phyloP scores from a whole-genome alignment of 2,113 vertebrate genomes.

The Aldabrachelys gigantea region DNA sequence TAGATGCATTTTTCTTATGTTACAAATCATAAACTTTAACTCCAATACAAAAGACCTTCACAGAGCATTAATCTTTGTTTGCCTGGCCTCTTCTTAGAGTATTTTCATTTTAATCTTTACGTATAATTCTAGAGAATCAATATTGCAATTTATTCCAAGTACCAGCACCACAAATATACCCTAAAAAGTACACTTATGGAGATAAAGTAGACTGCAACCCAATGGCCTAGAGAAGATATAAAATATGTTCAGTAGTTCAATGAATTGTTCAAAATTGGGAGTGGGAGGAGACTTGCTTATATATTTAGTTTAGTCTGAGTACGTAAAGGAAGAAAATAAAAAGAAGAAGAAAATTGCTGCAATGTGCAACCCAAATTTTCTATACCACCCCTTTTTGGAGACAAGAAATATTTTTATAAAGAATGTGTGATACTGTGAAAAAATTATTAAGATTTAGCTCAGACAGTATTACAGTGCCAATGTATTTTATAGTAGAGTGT shows the following conservation, averaged over 20 bases:
- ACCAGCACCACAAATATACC: background rate
- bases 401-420: background rate
- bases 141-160: background rate
- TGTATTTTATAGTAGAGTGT: background rate
- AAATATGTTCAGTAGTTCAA: background rate
- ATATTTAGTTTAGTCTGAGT: background rate
- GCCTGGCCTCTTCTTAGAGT: background rate
- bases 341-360: background rate
- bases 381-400: background rate
- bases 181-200: background rate
- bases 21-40: constrained; percentile 24
- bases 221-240: background rate
- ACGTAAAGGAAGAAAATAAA: background rate
- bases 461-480: background rate
- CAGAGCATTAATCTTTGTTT: background rate
- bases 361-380: background rate
- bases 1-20: background rate
- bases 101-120: constrained; percentile 14
- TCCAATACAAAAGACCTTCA: background rate
- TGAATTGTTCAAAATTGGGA: background rate
- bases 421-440: background rate
- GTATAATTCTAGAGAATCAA: background rate
- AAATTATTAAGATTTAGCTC: background rate
- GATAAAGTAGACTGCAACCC: background rate
- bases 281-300: background rate